phyloP scores from a whole-genome alignment of 2,797 vertebrate species.

The Ctenosaura bakeri region DNA sequence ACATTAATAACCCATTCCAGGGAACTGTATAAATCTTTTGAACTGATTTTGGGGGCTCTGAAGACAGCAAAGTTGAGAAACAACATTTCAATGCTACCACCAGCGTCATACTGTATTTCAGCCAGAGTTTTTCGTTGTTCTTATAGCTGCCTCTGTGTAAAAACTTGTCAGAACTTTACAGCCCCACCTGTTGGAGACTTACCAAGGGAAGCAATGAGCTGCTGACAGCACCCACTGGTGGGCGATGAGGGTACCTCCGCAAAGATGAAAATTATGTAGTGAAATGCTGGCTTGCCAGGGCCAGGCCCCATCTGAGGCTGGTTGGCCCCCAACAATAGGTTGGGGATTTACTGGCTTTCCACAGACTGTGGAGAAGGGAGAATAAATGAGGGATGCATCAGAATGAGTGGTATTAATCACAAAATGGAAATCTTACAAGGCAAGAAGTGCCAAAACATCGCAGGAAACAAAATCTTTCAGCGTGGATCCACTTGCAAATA shows the following conservation, averaged over 20 bases:
- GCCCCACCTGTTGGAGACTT: background rate
- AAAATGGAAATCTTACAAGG: too few relatives aligned
- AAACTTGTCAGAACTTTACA: too few relatives aligned
- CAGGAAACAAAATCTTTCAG: background rate
- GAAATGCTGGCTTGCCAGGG: slow-evolving; percentile 72
- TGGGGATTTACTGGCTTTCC: slow-evolving; percentile 53
- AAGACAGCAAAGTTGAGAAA: too few relatives aligned
- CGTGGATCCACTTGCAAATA: background rate
- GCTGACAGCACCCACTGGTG: slow-evolving; percentile 72
- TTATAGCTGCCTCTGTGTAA: background rate
- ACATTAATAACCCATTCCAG: too few relatives aligned
- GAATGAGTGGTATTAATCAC: background rate
- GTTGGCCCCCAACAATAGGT: slow-evolving; percentile 64
- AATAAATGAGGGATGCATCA: background rate
- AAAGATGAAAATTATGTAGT: slow-evolving; percentile 48
- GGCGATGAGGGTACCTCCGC: slow-evolving; percentile 68
- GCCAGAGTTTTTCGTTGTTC: too few relatives aligned
- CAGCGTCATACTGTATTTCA: too few relatives aligned
- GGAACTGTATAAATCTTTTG: too few relatives aligned
- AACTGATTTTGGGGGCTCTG: too few relatives aligned
- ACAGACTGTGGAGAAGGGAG: slow-evolving; percentile 45
- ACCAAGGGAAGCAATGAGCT: slow-evolving; percentile 72
- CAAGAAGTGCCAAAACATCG: background rate
- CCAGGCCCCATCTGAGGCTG: slow-evolving; percentile 55
- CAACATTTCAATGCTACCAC: too few relatives aligned